A percentile compares a stretch with the other conserved stretches of the same genome.
These are phyloP conservation scores for Ahaetulla prasina DNA, from an alignment of 2,113 vertebrate genomes.

Conservation along the genomic window DNA sequence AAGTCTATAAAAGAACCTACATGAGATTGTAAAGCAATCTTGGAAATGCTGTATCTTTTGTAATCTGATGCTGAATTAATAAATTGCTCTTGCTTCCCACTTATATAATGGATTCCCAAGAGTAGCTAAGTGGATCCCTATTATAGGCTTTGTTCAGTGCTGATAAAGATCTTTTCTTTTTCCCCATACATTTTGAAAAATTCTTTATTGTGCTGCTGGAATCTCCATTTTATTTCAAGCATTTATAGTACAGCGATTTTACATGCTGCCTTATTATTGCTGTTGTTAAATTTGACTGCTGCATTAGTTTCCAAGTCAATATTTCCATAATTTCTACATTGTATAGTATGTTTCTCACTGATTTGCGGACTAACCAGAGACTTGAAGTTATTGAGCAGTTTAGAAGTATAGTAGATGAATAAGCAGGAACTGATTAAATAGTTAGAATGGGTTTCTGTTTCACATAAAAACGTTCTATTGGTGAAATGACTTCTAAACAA, in stretches of 20 bases:
- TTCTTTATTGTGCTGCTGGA: neutral
- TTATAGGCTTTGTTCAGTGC: neutral
- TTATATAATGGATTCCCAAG: neutral
- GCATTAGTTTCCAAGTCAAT: neutral
- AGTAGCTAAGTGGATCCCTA: neutral
- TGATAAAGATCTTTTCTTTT: neutral
- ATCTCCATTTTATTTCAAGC: neutral
- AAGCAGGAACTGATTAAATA: neutral
- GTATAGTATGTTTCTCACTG: neutral
- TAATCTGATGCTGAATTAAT: neutral
- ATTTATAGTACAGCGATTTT: neutral
- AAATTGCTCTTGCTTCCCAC: neutral
- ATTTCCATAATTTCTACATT: neutral
- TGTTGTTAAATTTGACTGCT: neutral
- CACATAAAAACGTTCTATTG: neutral
- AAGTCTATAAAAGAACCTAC: neutral
- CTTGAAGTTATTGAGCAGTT: neutral
- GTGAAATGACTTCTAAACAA: neutral
- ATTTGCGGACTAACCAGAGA: neutral
- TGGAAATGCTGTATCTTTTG: neutral
- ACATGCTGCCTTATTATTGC: neutral
- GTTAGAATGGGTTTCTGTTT: neutral
- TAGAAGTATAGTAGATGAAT: neutral
- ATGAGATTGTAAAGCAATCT: neutral
- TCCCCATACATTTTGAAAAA: neutral